Evolutionary conservation across 2,888 invertebrate species (phyloP).

Genomic region (Andrena haemorrhoa): DNA sequence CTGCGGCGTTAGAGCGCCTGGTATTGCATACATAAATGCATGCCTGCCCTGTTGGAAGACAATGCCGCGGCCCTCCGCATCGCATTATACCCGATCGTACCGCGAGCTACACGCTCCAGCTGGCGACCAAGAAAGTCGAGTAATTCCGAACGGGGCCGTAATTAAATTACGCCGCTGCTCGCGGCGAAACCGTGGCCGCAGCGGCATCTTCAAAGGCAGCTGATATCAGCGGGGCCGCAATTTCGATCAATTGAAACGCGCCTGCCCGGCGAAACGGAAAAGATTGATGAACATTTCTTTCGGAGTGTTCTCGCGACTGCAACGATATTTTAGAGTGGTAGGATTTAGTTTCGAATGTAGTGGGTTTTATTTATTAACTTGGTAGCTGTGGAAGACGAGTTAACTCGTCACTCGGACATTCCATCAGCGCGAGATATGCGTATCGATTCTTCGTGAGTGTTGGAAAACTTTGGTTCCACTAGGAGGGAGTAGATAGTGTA

Average conservation of each 20-base stretch:
- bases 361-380: no score
- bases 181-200: background rate
- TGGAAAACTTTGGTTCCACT: no score
- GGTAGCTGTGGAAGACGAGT: no score
- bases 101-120: background rate
- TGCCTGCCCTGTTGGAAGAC: conserved; percentile 51
- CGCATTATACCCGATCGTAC: conserved; percentile 38
- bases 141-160: conserved; percentile 31
- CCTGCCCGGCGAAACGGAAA: background rate
- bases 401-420: no score
- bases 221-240: background rate
- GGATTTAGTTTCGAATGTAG: no score
- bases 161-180: conserved; percentile 30
- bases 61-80: conserved; percentile 37
- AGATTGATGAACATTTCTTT: background rate
- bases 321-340: background rate
- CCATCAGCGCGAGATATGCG: no score
- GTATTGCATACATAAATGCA: conserved; percentile 76
- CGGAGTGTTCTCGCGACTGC: background rate
- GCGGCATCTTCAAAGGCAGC: background rate
- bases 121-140: conserved; percentile 11
- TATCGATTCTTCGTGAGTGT: no score
- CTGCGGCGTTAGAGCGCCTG: conserved; percentile 40
- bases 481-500: no score
- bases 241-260: background rate